Evolutionary conservation across 2,113 vertebrate genomes (phyloP).

Genomic region (Prunella himalayana): DNA sequence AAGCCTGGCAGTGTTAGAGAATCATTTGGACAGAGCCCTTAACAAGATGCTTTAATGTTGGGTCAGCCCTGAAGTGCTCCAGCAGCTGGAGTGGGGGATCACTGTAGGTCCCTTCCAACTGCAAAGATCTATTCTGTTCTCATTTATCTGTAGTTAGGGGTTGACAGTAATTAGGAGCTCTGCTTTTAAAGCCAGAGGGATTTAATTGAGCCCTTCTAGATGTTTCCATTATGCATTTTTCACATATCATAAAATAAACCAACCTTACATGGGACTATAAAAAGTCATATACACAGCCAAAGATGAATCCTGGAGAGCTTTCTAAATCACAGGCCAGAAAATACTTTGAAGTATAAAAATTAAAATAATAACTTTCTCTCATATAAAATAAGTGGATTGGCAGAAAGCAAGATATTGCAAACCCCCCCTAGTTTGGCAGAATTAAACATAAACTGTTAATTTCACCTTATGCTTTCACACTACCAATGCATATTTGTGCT

Average conservation of each 20-base stretch:
- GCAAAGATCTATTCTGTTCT: not conserved
- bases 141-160: not conserved
- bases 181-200: not conserved
- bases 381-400: not conserved
- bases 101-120: not conserved
- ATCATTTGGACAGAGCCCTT: not conserved
- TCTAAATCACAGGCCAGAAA: not conserved
- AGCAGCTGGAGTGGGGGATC: not conserved
- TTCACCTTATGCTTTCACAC: not conserved
- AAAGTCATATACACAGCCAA: not conserved
- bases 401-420: not conserved
- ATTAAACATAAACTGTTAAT: not conserved
- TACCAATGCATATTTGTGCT: not conserved
- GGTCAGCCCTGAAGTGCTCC: not conserved
- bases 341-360: not conserved
- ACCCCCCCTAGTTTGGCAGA: accelerated
- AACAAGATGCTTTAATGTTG: not conserved
- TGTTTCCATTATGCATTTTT: not conserved
- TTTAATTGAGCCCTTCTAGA: not conserved
- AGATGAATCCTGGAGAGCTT: not conserved
- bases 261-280: not conserved
- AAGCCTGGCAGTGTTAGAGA: not conserved
- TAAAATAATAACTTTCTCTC: not conserved
- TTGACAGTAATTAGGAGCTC: not conserved
- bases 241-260: not conserved